phyloP scores from a whole-genome alignment of 2,888 invertebrate genomes.

The Cryptocephalus moraei region DNA sequence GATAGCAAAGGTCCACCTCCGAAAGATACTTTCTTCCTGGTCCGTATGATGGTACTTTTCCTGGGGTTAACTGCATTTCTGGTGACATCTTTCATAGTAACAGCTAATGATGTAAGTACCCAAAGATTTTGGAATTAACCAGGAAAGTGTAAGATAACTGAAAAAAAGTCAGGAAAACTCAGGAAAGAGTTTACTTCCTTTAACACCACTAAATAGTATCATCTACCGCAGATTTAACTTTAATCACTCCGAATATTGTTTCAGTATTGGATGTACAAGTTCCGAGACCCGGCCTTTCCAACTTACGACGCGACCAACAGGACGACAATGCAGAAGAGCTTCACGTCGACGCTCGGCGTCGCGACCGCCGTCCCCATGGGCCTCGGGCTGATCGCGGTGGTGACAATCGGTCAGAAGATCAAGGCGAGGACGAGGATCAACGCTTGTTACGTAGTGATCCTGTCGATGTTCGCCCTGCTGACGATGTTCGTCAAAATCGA shows the following conservation, averaged over 20 bases:
- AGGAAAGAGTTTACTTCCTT: too few relatives aligned
- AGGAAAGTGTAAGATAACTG: too few relatives aligned
- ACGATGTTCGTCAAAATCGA: slow-evolving; percentile 3
- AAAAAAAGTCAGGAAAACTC: too few relatives aligned
- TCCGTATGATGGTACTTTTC: slow-evolving; percentile 4
- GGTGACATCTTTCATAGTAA: slow-evolving; percentile 5
- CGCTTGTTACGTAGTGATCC: neutral
- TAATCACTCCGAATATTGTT: too few relatives aligned
- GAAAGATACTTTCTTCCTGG: neutral
- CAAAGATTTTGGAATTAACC: neutral
- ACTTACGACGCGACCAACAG: neutral
- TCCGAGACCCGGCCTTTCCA: slow-evolving; percentile 2
- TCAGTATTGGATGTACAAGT: slow-evolving; percentile 3
- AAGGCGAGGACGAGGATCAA: slow-evolving; percentile 1
- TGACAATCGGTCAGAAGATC: slow-evolving; percentile 4
- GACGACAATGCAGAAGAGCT: slow-evolving; percentile 5
- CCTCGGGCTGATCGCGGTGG: slow-evolving; percentile 1
- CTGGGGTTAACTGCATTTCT: slow-evolving; percentile 4
- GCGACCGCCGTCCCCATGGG: slow-evolving; percentile 2
- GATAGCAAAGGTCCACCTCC: neutral
- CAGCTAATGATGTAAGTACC: slow-evolving; percentile 7
- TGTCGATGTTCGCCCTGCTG: neutral
- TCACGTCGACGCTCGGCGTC: slow-evolving; percentile 3
- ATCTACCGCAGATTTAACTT: too few relatives aligned
- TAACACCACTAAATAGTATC: too few relatives aligned